Conservation (phyloP, 2,113 vertebrate species). For the Gobiocypris rarus region DNA sequence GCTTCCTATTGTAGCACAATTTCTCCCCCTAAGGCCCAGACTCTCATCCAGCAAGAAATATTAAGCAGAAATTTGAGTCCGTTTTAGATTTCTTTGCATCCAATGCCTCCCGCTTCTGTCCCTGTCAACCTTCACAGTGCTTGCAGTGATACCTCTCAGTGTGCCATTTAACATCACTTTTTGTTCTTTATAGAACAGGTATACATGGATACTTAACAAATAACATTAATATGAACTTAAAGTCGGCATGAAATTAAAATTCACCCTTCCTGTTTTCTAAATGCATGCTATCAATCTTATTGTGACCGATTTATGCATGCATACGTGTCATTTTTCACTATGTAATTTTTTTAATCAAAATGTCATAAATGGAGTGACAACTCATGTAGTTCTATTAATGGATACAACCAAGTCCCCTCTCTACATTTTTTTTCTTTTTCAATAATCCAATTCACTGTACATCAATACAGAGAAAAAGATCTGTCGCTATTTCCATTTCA, state of each 20-base stretch:
- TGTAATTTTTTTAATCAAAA: not conserved
- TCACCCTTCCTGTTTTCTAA: not conserved
- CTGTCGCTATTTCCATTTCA: too few relatives aligned
- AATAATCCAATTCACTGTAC: too few relatives aligned
- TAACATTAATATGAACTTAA: not conserved
- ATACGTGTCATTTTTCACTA: not conserved
- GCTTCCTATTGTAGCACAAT: not conserved
- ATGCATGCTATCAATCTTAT: not conserved
- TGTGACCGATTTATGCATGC: not conserved
- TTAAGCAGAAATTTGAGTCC: not conserved
- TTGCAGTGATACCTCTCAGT: not conserved
- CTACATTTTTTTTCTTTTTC: too few relatives aligned
- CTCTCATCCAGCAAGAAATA: not conserved
- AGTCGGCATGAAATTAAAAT: not conserved
- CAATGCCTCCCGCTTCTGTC: not conserved
- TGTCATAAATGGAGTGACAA: not conserved
- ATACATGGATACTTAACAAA: not conserved
- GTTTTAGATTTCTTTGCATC: not conserved
- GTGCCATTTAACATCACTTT: not conserved
- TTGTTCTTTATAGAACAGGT: not conserved
- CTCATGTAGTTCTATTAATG: not conserved
- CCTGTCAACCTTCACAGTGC: conserved; percentile 1
- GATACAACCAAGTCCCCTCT: too few relatives aligned
- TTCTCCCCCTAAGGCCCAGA: not conserved
- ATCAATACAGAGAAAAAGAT: too few relatives aligned